Evolutionary conservation across 2,888 invertebrate species (phyloP).

Genomic region (Tipula lateralis): DNA sequence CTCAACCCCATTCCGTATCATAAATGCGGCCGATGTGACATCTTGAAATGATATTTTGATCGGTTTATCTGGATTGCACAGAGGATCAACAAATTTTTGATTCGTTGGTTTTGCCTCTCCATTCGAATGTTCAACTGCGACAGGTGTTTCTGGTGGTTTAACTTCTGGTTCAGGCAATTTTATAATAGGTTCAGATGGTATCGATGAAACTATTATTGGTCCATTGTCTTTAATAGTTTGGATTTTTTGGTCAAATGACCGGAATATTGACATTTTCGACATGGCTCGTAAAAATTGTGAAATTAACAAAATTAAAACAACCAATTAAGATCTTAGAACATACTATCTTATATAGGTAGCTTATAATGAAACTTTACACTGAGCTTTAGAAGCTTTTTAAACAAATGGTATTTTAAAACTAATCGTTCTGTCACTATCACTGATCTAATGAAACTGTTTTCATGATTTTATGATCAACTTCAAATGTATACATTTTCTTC

Average conservation of each 20-base stretch:
- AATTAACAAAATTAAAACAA: no score
- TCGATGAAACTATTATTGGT: background rate
- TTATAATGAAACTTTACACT: no score
- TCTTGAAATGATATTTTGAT: constrained; percentile 74
- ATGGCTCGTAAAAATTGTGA: background rate
- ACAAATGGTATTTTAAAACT: background rate
- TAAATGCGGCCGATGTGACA: constrained; percentile 82
- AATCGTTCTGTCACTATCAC: background rate
- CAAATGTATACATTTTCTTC: background rate
- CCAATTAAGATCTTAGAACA: no score
- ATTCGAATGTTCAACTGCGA: background rate
- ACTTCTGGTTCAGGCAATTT: background rate
- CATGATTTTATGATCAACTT: background rate
- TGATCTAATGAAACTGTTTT: background rate
- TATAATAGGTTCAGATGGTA: background rate
- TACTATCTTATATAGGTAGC: no score
- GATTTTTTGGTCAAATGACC: background rate
- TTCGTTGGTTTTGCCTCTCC: constrained; percentile 31
- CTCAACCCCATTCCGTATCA: constrained; percentile 76
- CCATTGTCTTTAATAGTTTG: background rate
- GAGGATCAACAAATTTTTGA: constrained; percentile 48
- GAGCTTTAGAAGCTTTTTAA: background rate
- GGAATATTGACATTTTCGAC: background rate
- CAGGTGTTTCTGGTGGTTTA: background rate
- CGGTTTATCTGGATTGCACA: constrained; percentile 66